A percentile compares a stretch with the other conserved stretches of the same genome.
Evolutionary conservation across 2,113 vertebrate species (phyloP).

Genomic region (Otis tarda): DNA sequence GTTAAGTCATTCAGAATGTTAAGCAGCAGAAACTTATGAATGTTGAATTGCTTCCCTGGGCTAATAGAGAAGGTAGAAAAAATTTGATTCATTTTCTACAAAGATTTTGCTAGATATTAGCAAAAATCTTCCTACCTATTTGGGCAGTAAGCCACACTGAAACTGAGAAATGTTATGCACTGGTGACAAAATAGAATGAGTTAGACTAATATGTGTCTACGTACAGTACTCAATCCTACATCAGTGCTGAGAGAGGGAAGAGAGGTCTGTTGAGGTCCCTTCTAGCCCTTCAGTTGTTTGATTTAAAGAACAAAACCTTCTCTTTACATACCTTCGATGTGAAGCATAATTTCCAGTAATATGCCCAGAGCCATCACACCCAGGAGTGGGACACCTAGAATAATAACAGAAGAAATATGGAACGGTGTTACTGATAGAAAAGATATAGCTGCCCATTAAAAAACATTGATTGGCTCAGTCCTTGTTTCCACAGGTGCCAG

Average conservation of each 20-base stretch:
- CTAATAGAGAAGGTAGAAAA: not conserved
- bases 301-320: not conserved
- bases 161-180: not conserved
- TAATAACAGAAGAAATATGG: conserved; percentile 55
- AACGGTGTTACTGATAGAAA: conserved; percentile 7
- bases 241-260: not conserved
- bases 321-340: conserved; percentile 90
- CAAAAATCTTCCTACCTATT: not conserved
- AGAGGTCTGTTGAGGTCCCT: not conserved
- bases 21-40: not conserved
- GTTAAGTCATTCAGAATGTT: not conserved
- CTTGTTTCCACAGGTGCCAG: not conserved
- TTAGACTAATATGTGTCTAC: not conserved
- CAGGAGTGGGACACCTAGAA: conserved; percentile 96
- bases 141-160: not conserved
- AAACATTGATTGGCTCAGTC: not conserved
- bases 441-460: not conserved
- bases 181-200: not conserved
- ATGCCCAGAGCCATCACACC: conserved; percentile 98
- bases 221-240: not conserved
- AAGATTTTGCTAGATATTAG: not conserved
- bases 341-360: conserved; percentile 99
- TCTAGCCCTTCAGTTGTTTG: not conserved
- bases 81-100: not conserved
- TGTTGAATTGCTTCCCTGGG: not conserved